Conservation (phyloP, 2,797 vertebrate genomes). For the Semotilus atromaculatus region DNA sequence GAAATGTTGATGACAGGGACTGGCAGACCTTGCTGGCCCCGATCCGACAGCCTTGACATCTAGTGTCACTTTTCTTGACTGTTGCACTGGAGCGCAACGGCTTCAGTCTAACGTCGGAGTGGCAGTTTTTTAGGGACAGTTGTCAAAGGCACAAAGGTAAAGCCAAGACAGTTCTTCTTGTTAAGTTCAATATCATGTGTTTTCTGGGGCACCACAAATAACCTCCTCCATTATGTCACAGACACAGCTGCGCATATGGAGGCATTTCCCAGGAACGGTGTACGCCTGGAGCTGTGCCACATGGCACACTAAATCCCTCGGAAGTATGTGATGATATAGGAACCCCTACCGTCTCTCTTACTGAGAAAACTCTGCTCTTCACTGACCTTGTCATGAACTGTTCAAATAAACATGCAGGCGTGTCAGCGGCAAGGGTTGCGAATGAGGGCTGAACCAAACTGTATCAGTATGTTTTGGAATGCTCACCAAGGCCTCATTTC, state of each 20-base stretch:
- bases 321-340: slow-evolving; percentile 30
- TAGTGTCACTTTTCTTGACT: slow-evolving; percentile 13
- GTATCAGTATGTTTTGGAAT: background rate
- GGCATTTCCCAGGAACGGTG: slow-evolving; percentile 37
- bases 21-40: slow-evolving; percentile 20
- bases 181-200: slow-evolving; percentile 14
- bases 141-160: background rate
- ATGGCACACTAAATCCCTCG: slow-evolving; percentile 33
- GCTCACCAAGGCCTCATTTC: background rate
- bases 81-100: background rate
- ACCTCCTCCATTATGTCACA: slow-evolving; percentile 50
- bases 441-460: slow-evolving; percentile 20
- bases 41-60: slow-evolving; percentile 31
- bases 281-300: slow-evolving; percentile 44
- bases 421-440: slow-evolving; percentile 14
- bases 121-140: background rate
- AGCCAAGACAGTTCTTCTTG: slow-evolving; percentile 23
- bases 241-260: slow-evolving; percentile 50
- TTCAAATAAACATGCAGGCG: slow-evolving; percentile 29
- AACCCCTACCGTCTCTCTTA: slow-evolving; percentile 20
- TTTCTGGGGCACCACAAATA: slow-evolving; percentile 12
- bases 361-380: slow-evolving; percentile 36
- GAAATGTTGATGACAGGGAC: slow-evolving; percentile 18
- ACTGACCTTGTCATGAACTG: slow-evolving; percentile 35
- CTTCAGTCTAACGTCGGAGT: background rate